These are phyloP conservation scores for Lepus europaeus DNA, from an alignment of 2,113 vertebrate species.

Conservation along the genomic window DNA sequence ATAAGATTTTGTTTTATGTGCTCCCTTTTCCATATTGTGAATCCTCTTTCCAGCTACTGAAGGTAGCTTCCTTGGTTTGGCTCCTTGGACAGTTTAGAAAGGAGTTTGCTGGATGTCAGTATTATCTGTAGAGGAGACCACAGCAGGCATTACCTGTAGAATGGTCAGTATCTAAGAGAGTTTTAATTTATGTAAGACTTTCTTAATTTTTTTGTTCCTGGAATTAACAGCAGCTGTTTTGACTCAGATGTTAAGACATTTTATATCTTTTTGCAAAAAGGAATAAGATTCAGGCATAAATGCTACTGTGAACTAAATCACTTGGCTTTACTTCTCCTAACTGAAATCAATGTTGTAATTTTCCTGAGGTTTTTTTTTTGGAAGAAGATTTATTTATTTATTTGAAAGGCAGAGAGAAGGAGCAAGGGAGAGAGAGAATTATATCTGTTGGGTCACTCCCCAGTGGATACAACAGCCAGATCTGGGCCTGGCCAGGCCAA, in stretches of 20 bases:
- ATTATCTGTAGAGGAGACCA: neutral
- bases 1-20: neutral
- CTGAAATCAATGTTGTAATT: neutral
- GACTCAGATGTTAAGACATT: neutral
- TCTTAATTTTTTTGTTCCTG: conserved; percentile 38
- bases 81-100: neutral
- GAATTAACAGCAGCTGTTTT: conserved; percentile 27
- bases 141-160: neutral
- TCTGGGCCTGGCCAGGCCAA: no score
- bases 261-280: neutral
- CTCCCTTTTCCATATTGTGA: neutral
- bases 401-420: no score
- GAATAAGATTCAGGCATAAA: neutral
- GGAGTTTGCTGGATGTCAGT: neutral
- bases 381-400: no score
- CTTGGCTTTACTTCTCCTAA: conserved; percentile 13
- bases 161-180: neutral
- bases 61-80: conserved; percentile 5
- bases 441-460: no score
- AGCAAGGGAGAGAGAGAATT: no score
- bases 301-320: neutral
- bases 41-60: neutral
- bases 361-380: neutral
- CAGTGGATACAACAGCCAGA: no score
- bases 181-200: conserved; percentile 15